These are phyloP conservation scores for Nasua narica DNA, from an alignment of 2,797 vertebrate genomes.

Conservation along the genomic window DNA sequence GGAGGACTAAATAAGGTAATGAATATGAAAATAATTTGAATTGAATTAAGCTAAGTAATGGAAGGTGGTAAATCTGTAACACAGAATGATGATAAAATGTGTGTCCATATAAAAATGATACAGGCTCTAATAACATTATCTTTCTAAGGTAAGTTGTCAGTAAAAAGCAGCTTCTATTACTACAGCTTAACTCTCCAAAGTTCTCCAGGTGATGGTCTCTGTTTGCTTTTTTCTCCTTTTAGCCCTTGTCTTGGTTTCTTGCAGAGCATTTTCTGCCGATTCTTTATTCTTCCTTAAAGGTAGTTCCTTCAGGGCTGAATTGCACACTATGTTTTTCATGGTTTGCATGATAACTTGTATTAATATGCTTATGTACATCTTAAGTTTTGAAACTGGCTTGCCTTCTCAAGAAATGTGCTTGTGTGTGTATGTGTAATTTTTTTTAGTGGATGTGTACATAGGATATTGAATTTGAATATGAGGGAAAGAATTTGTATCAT, in stretches of 20 bases:
- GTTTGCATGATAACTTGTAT: slow-evolving; percentile 78
- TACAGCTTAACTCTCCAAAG: slow-evolving; percentile 6
- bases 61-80: slow-evolving; percentile 52
- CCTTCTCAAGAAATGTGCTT: slow-evolving; percentile 45
- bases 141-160: background rate
- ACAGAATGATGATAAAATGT: slow-evolving; percentile 1
- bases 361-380: slow-evolving; percentile 44
- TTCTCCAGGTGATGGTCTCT: slow-evolving; percentile 67
- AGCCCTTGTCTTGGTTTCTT: slow-evolving; percentile 83
- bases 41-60: slow-evolving; percentile 14
- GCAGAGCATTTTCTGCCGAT: slow-evolving; percentile 78
- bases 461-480: slow-evolving; percentile 43
- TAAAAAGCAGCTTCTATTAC: background rate
- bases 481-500: slow-evolving; percentile 11
- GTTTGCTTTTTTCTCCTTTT: slow-evolving; percentile 79
- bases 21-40: slow-evolving; percentile 49
- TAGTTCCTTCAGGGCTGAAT: slow-evolving; percentile 79
- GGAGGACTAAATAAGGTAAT: slow-evolving; percentile 34
- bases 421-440: slow-evolving; percentile 34
- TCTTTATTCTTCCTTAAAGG: slow-evolving; percentile 83
- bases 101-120: background rate
- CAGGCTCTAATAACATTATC: background rate
- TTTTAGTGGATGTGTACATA: slow-evolving; percentile 27
- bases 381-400: slow-evolving; percentile 62
- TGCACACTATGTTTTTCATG: slow-evolving; percentile 57